Percentiles rank a stretch among this genome's conserved stretches.
Evolutionary conservation across 2,113 vertebrate species (phyloP).

Genomic region (Pteruthius melanotis): DNA sequence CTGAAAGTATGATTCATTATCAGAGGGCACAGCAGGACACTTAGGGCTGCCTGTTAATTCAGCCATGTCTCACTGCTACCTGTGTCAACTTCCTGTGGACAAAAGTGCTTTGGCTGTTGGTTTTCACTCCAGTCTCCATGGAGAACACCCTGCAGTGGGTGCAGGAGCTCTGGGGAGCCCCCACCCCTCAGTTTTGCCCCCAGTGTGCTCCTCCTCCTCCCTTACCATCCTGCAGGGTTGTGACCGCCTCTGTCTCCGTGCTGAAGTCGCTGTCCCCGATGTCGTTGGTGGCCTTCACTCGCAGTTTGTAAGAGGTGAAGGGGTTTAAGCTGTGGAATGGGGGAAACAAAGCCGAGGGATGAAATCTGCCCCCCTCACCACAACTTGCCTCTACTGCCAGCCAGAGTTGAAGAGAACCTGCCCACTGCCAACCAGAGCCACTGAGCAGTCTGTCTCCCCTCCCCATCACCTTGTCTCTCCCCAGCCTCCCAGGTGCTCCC

Average conservation of each 20-base stretch:
- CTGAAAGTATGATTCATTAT: conserved; percentile 56
- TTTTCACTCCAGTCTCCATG: background rate
- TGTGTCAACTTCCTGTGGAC: background rate
- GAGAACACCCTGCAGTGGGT: background rate
- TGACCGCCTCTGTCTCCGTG: conserved; percentile 84
- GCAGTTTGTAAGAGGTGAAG: conserved; percentile 91
- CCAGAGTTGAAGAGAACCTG: background rate
- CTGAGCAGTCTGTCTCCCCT: background rate
- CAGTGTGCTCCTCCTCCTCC: rapidly evolving
- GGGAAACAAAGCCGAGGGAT: background rate
- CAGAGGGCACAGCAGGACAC: conserved; percentile 18
- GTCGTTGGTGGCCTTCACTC: conserved; percentile 94
- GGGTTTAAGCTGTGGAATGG: conserved; percentile 81
- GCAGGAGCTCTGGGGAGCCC: background rate
- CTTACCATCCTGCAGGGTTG: conserved; percentile 95
- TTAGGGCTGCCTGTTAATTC: background rate
- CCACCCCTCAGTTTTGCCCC: rapidly evolving
- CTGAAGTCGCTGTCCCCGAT: conserved; percentile 91
- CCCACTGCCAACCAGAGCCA: background rate
- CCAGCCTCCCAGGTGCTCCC: background rate
- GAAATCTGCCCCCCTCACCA: background rate
- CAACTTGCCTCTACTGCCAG: background rate
- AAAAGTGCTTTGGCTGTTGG: background rate
- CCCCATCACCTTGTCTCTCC: rapidly evolving
- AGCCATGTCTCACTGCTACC: conserved; percentile 9